Evolutionary conservation across 2,888 invertebrate species (phyloP), one percentile per base, ranked within the genome.

Genomic region (Colletes collaris): DNA sequence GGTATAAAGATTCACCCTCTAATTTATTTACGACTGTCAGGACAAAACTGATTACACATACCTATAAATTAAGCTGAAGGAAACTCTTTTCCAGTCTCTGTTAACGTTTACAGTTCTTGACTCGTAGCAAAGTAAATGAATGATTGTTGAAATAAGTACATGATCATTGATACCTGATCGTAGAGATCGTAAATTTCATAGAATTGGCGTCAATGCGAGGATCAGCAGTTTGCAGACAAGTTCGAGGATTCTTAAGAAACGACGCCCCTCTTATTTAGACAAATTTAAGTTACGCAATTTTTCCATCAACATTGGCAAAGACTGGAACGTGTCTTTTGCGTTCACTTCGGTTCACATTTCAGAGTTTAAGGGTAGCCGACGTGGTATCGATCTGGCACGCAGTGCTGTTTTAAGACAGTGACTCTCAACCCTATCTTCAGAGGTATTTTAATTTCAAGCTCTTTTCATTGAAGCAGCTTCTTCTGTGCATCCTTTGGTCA

Each of bases 371-470:
- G 90, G 88, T 89, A 87, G 87, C 83, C 82, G 82, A 86, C 86
- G 83, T 86, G 85, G 88, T 90, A 91, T 91, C 90, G 91, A 91
- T 91, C 89, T 90, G 90, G 77, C 80, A 85, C 87, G 88, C 89
- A 89, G 88, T 89, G 89, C 90, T 89, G 89, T 90, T 90, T 88
- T 87, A 87, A 88, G 87, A 82, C 89, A 89, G 90, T 76, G 91
- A 88, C 84, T 88, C 91, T 90, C 91, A 91, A 87, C 85, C 64
- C 10, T 55, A 27, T 56, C 71, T 73, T 63, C 73, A 63, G 78
- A 69, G 72, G 49, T 58, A 67, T 77, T 69, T 53, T 50, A 64
- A 69, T 78, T 74, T 65, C 69, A 53, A 81, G 63, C 52, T 16
- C 40, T 64, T 59, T 63, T 27, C 40, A 72, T 76, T 69, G 10